These are phyloP conservation scores for Numida meleagris DNA, from an alignment of 2,113 vertebrate species.

Conservation along the genomic window DNA sequence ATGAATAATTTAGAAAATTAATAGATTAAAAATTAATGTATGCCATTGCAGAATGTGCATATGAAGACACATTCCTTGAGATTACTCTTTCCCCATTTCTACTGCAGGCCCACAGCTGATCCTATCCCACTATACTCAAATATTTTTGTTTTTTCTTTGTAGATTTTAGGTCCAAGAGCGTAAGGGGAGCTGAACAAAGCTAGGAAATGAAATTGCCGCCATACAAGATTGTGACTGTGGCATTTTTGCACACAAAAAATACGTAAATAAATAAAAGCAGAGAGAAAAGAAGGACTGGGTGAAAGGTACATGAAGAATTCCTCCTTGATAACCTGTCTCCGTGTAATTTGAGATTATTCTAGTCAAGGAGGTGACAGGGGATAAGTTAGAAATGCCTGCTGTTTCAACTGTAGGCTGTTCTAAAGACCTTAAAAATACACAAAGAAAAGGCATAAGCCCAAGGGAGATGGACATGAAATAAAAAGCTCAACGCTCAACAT, in stretches of 20 bases:
- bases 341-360: neutral
- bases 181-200: neutral
- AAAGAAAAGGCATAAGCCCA: neutral
- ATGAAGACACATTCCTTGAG: neutral
- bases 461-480: neutral
- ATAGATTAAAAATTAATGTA: conserved; percentile 65
- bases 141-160: neutral
- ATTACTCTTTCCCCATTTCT: neutral
- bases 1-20: conserved; percentile 69
- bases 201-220: conserved; percentile 41
- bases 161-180: neutral
- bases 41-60: neutral
- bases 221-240: conserved; percentile 3
- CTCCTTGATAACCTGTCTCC: neutral
- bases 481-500: neutral
- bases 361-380: neutral
- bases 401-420: neutral
- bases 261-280: neutral
- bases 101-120: neutral
- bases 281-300: conserved; percentile 15
- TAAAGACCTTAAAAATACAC: neutral
- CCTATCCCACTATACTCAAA: neutral
- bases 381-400: neutral
- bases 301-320: conserved; percentile 38
- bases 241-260: conserved; percentile 35